Base-by-base conservation (phyloP, 2,888 invertebrate species). In the Eledone cirrhosa region DNA sequence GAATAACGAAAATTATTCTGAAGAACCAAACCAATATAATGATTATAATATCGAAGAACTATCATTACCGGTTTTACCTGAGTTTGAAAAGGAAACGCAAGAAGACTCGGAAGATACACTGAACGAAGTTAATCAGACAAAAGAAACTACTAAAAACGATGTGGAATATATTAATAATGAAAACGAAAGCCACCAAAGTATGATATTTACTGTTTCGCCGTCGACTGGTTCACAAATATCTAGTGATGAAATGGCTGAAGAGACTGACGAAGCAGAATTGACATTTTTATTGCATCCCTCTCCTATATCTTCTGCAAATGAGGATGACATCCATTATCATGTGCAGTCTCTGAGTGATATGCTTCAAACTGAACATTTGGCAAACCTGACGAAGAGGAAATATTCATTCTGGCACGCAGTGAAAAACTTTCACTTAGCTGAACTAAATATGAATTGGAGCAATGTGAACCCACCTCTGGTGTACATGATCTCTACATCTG, bases 401-500 rank as follows among this genome's bases (percentile, higher is more conserved):
- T 72, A 72, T n/a, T 72, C 33, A n/a, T 72, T 72, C n/a, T 72
- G 72, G 72, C 72, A 72, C n/a, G 72, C 72, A n/a, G 72, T 72
- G 13, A 72, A 72, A 72, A 72, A 72, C 22, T 72, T 72, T n/a
- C 72, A 72, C n/a, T n/a, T 72, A n/a, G 72, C 72, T 72, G 72
- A 72, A 72, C 14, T 72, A n/a, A 33, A 72, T 41, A 72, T 31
- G 22, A 41, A 72, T 41, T 72, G 72, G 72, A 72, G 72, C n/a
- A 72, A 72, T 33, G 41, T 41, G 72, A 72, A 72, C n/a, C 72
- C 33, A 14, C 72, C 72, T 14, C 31, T 72, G n/a, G 27, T 72
- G n/a, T 72, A 72, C 22, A 13, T 41, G 72, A 31, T 31, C 1
- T 16, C 72, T 2, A 41, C 41, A 41, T n/a, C 31, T 2, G 72